Percentiles rank a stretch among this genome's conserved stretches.
These are phyloP conservation scores for Sipha maydis DNA, from an alignment of 2,888 invertebrate species.

Conservation along the genomic window DNA sequence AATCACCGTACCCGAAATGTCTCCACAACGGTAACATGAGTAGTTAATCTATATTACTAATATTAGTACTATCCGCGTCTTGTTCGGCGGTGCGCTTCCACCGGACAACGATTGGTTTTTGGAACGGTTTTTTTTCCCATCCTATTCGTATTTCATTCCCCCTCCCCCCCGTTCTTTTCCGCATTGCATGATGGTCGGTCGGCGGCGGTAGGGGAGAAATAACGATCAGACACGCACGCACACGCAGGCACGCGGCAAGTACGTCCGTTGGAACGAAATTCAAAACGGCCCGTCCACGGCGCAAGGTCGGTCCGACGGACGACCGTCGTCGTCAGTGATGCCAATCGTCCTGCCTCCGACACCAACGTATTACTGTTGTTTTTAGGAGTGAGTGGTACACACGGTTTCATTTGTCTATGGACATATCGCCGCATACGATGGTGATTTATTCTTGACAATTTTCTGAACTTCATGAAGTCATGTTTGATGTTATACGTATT, in stretches of 20 bases:
- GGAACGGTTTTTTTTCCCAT: conserved; percentile 5
- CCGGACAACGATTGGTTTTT: conserved; percentile 29
- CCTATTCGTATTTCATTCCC: not conserved
- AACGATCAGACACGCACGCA: conserved; percentile 42
- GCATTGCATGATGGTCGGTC: not conserved
- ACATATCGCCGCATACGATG: not conserved
- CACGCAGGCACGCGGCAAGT: not conserved
- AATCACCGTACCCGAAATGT: not conserved
- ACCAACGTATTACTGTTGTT: not conserved
- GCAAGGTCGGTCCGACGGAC: conserved; percentile 36
- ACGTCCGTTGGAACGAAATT: conserved; percentile 37
- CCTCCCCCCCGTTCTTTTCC: not conserved
- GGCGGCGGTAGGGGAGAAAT: conserved; percentile 26
- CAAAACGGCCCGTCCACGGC: conserved; percentile 8
- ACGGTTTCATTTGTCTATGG: not conserved
- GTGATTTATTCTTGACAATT: not conserved
- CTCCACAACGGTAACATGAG: not conserved
- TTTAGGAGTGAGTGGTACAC: not conserved
- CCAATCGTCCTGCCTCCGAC: not conserved
- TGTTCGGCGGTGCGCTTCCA: not conserved
- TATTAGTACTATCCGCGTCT: not conserved
- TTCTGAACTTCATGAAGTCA: not conserved
- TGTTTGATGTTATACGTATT: not conserved
- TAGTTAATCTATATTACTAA: not conserved
- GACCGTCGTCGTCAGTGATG: not conserved